phyloP scores from a whole-genome alignment of 2,113 vertebrate species.

The Channa argus region DNA sequence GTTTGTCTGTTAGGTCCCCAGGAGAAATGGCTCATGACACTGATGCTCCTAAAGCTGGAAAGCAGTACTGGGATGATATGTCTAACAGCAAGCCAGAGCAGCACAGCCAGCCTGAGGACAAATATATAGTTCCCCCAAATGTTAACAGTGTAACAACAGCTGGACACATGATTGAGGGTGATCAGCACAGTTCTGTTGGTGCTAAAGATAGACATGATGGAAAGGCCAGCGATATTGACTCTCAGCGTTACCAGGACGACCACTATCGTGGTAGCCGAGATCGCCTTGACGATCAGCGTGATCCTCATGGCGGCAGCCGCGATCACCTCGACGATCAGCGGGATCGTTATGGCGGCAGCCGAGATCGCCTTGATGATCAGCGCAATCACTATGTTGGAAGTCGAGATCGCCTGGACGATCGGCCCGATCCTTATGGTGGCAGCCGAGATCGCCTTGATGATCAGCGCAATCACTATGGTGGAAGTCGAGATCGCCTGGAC shows the following conservation, averaged over 20 bases:
- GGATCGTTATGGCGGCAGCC: slow-evolving; percentile 30
- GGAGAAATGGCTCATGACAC: slow-evolving; percentile 57
- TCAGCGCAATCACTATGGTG: not conserved
- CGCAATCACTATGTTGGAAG: slow-evolving; percentile 10
- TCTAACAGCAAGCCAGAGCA: slow-evolving; percentile 21
- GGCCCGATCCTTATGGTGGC: slow-evolving; percentile 12
- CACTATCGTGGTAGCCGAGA: slow-evolving; percentile 43
- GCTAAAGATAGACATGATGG: slow-evolving; percentile 38
- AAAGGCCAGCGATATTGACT: slow-evolving; percentile 41
- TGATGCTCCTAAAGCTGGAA: slow-evolving; percentile 41
- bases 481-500: slow-evolving; percentile 39
- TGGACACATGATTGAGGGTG: slow-evolving; percentile 36
- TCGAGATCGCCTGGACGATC: slow-evolving; percentile 41
- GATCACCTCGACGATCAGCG: slow-evolving; percentile 31
- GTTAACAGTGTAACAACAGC: not conserved
- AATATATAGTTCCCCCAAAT: slow-evolving; percentile 19
- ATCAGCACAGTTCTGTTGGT: slow-evolving; percentile 41
- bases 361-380: slow-evolving; percentile 43
- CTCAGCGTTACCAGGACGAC: slow-evolving; percentile 33
- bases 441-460: slow-evolving; percentile 47
- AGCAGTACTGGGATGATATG: slow-evolving; percentile 59
- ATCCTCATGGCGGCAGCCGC: not conserved
- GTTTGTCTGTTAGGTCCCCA: slow-evolving; percentile 52
- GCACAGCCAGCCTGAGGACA: slow-evolving; percentile 17
- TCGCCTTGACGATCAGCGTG: slow-evolving; percentile 9